Conservation (phyloP, 2,888 invertebrate species). For the Luffia ferchaultella region DNA sequence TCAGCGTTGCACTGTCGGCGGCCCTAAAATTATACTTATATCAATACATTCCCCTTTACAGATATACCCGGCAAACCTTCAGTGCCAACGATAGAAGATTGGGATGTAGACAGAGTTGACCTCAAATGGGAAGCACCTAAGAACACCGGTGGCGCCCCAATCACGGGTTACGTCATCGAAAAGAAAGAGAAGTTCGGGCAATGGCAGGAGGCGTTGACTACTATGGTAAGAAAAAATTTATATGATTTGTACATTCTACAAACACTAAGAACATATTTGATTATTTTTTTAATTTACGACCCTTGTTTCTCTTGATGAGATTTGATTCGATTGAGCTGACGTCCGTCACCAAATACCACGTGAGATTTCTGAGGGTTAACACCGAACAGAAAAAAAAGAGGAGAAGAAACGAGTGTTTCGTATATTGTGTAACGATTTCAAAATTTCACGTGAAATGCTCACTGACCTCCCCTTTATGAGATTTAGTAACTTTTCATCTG, state of each 20-base stretch:
- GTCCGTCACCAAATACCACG: neutral
- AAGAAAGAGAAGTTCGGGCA: constrained; percentile 84
- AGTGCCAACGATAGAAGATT: constrained; percentile 85
- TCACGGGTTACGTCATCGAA: constrained; percentile 88
- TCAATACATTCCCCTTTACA: constrained; percentile 23
- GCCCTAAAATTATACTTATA: too few species aligned
- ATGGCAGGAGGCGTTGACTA: constrained; percentile 84
- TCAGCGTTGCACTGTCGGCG: too few species aligned
- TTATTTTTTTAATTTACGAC: too few species aligned
- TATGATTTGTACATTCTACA: neutral
- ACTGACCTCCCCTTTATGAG: too few species aligned
- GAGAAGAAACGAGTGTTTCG: too few species aligned
- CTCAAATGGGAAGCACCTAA: constrained; percentile 85
- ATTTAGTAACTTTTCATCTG: too few species aligned
- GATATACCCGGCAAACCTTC: constrained; percentile 89
- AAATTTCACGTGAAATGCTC: too few species aligned
- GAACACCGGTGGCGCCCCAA: constrained; percentile 79
- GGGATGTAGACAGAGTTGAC: constrained; percentile 89
- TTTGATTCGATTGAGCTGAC: neutral
- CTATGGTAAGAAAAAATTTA: constrained; percentile 59
- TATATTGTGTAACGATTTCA: too few species aligned
- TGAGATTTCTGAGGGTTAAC: too few species aligned
- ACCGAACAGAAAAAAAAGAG: too few species aligned
- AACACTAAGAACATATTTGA: too few species aligned
- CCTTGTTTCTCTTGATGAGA: neutral